phyloP scores from a whole-genome alignment of 2,113 vertebrate species.

The Athene cunicularia region DNA sequence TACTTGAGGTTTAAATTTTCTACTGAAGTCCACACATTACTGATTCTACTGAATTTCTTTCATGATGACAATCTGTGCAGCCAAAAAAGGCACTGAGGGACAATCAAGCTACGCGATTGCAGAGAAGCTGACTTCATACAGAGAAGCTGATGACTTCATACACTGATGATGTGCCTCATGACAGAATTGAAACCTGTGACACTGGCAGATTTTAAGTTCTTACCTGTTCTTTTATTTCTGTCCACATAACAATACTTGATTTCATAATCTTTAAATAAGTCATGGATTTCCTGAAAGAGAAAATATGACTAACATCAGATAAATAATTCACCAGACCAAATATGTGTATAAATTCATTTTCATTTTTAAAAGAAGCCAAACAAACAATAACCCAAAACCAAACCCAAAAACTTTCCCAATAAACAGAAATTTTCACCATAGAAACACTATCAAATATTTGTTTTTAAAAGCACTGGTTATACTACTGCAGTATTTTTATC shows the following conservation, averaged over 20 bases:
- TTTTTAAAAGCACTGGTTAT: background rate
- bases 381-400: background rate
- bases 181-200: fast-evolving
- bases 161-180: background rate
- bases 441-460: slow-evolving; percentile 13
- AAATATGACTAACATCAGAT: background rate
- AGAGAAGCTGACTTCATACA: background rate
- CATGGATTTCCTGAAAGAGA: slow-evolving; percentile 89
- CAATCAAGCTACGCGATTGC: background rate
- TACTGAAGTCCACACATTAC: background rate
- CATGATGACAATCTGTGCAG: no score
- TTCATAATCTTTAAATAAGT: slow-evolving; percentile 93
- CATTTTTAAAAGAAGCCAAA: background rate
- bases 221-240: slow-evolving; percentile 98
- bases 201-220: background rate
- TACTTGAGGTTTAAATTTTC: background rate
- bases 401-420: background rate
- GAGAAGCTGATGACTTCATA: background rate
- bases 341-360: background rate
- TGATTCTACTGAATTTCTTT: no score
- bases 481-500: background rate
- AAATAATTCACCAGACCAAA: background rate
- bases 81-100: background rate
- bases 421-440: slow-evolving; percentile 11
- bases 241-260: slow-evolving; percentile 98